phyloP scores from a whole-genome alignment of 2,888 invertebrate species.

The Sphinx pinastri region DNA sequence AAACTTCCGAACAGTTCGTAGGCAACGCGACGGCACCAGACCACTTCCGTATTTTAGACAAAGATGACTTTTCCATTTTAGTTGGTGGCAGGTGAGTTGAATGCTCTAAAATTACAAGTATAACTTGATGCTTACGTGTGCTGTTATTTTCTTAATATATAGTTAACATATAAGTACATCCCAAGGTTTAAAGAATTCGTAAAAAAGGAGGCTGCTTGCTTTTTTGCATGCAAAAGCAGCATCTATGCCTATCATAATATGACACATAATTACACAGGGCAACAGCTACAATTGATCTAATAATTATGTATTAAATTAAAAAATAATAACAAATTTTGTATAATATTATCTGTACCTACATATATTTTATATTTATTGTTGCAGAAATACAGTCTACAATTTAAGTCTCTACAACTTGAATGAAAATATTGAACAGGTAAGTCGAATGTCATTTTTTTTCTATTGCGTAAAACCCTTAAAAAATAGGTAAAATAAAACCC shows the following conservation, averaged over 20 bases:
- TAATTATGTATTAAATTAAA: too few species aligned
- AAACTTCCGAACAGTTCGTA: slow-evolving; percentile 88
- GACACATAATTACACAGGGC: too few species aligned
- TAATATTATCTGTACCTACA: too few species aligned
- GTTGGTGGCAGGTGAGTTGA: slow-evolving; percentile 92
- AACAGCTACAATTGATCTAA: too few species aligned
- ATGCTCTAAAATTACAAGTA: slow-evolving; percentile 20
- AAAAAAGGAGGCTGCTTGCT: too few species aligned
- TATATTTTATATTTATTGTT: slow-evolving; percentile 53
- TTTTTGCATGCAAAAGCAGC: too few species aligned
- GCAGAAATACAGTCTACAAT: slow-evolving; percentile 95
- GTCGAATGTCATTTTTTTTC: slow-evolving; percentile 2
- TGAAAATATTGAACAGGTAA: slow-evolving; percentile 89
- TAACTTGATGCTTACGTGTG: neutral
- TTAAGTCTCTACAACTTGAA: slow-evolving; percentile 93
- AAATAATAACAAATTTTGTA: neutral
- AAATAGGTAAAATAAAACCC: too few species aligned
- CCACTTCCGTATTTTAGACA: slow-evolving; percentile 95
- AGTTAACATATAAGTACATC: too few species aligned
- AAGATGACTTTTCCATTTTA: slow-evolving; percentile 92
- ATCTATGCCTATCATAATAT: too few species aligned
- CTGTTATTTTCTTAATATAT: neutral
- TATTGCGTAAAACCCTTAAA: too few species aligned
- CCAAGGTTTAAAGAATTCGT: too few species aligned
- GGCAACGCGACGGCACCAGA: slow-evolving; percentile 92